phyloP scores from a whole-genome alignment of 1,140 invertebrate species.

The Heliconius melpomene region DNA sequence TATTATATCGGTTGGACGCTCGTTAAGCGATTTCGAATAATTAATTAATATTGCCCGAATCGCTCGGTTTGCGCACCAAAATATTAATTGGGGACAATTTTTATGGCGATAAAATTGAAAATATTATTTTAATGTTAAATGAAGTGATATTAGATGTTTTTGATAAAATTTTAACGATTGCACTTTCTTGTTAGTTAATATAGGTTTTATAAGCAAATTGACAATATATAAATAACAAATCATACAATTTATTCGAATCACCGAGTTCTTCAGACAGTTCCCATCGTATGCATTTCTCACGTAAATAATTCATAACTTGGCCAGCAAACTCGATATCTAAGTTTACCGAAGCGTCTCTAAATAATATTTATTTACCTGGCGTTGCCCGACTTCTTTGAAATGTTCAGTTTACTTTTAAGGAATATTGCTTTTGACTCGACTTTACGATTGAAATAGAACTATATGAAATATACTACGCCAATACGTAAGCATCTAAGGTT shows the following conservation, averaged over 20 bases:
- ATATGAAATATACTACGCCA: background rate
- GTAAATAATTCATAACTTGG: constrained; percentile 49
- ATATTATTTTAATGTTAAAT: background rate
- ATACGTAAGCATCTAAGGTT: background rate
- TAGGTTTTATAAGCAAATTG: too few species aligned
- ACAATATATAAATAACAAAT: background rate
- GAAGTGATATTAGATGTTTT: too few species aligned
- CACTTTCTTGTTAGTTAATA: too few species aligned
- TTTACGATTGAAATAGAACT: constrained; percentile 21
- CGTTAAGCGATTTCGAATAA: constrained; percentile 61
- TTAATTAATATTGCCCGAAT: constrained; percentile 49
- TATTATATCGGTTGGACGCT: constrained; percentile 48
- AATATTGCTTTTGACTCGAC: constrained; percentile 29
- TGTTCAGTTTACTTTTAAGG: constrained; percentile 24
- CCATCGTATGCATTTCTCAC: constrained; percentile 37
- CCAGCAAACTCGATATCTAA: constrained; percentile 38
- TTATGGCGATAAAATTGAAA: constrained; percentile 14
- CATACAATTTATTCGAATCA: constrained; percentile 10
- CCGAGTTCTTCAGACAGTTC: constrained; percentile 20
- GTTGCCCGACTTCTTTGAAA: constrained; percentile 27
- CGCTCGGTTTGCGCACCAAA: constrained; percentile 28
- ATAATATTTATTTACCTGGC: constrained; percentile 42
- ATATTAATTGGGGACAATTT: constrained; percentile 35
- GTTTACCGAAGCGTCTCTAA: constrained; percentile 40
- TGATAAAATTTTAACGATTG: too few species aligned